Evolutionary conservation across 2,888 invertebrate species (phyloP).

Genomic region (Dolomedes plantarius): DNA sequence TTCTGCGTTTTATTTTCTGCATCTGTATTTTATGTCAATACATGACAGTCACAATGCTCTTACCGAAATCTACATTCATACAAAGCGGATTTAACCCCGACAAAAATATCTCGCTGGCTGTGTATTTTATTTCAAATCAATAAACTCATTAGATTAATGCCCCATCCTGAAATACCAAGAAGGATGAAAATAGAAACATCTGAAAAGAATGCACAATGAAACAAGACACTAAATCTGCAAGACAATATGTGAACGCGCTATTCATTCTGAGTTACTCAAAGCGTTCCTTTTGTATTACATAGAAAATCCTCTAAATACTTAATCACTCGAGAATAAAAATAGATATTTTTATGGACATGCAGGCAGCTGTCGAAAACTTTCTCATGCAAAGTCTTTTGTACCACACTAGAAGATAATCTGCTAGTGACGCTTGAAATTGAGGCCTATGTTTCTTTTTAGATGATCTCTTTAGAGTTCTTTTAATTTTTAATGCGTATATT

Average conservation of each 20-base stretch:
- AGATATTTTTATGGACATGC: background rate
- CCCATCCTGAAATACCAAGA: background rate
- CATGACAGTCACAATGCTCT: too few relatives aligned
- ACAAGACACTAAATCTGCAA: background rate
- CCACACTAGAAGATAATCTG: background rate
- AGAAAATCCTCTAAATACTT: background rate
- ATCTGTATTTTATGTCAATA: too few relatives aligned
- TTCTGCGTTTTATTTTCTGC: too few relatives aligned
- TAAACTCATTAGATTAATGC: background rate
- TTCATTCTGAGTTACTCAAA: background rate
- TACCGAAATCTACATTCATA: too few relatives aligned
- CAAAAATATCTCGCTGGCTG: too few relatives aligned
- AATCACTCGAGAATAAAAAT: background rate
- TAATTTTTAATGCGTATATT: too few relatives aligned
- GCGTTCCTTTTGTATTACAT: background rate
- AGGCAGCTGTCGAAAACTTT: background rate
- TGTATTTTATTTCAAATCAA: background rate
- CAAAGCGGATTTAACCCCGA: too few relatives aligned
- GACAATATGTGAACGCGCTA: background rate
- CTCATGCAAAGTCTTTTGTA: background rate
- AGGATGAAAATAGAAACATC: background rate
- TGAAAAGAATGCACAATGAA: background rate
- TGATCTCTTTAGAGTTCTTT: too few relatives aligned
- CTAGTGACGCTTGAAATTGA: background rate
- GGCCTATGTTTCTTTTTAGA: too few relatives aligned